A percentile compares a stretch with the other conserved stretches of the same genome.
Conservation (phyloP, 2,797 vertebrate species). For the Chaetodon trifasciatus region DNA sequence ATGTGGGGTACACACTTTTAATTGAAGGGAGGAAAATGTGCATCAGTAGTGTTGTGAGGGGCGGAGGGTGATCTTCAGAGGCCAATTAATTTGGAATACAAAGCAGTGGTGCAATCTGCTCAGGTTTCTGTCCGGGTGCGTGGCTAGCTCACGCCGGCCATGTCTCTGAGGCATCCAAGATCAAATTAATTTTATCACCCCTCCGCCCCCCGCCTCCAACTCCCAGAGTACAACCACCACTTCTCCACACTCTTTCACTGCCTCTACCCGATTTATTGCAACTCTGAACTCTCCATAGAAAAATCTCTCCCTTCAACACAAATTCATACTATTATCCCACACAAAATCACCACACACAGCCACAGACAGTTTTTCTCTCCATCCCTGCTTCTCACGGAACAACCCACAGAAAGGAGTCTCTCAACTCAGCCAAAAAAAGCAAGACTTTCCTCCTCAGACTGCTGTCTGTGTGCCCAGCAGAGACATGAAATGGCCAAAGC, state of each 20-base stretch:
- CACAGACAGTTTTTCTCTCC: slow-evolving; percentile 29
- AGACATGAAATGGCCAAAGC: slow-evolving; percentile 50
- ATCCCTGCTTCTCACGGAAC: slow-evolving; percentile 38
- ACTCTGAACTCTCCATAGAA: slow-evolving; percentile 51
- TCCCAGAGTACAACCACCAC: slow-evolving; percentile 28
- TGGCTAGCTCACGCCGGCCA: slow-evolving; percentile 66
- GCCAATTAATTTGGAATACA: slow-evolving; percentile 89
- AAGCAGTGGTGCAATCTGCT: slow-evolving; percentile 85
- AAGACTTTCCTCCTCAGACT: slow-evolving; percentile 54
- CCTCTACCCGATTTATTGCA: slow-evolving; percentile 52
- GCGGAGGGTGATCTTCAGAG: slow-evolving; percentile 83
- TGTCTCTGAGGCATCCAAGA: slow-evolving; percentile 75
- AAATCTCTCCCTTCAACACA: slow-evolving; percentile 46
- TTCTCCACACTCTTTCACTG: slow-evolving; percentile 31
- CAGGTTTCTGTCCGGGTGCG: slow-evolving; percentile 75
- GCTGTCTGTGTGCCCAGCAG: slow-evolving; percentile 46
- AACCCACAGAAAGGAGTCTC: slow-evolving; percentile 49
- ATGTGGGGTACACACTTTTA: slow-evolving; percentile 77
- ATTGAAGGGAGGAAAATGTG: slow-evolving; percentile 79
- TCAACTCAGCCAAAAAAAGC: slow-evolving; percentile 65
- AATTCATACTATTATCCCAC: slow-evolving; percentile 52
- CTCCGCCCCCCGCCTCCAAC: slow-evolving; percentile 20
- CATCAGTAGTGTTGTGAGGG: slow-evolving; percentile 80
- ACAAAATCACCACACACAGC: slow-evolving; percentile 43
- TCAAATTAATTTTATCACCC: slow-evolving; percentile 82